These are phyloP conservation scores for Oenanthe melanoleuca DNA, from an alignment of 2,113 vertebrate genomes.

Conservation along the genomic window DNA sequence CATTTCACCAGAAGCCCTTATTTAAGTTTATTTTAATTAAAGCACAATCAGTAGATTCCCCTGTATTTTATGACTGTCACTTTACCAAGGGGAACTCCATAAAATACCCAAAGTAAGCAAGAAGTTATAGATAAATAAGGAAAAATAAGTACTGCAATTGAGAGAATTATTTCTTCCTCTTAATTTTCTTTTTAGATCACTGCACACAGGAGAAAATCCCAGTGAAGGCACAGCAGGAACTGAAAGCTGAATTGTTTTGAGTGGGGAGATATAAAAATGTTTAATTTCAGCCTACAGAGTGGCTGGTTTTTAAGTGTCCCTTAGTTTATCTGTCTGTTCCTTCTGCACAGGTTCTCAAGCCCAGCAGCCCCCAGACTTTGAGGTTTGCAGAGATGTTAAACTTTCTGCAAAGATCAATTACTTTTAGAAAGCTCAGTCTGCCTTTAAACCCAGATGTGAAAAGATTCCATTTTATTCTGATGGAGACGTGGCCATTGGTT, in stretches of 20 bases:
- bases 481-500: background rate
- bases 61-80: background rate
- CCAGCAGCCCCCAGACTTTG: background rate
- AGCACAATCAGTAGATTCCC: background rate
- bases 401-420: background rate
- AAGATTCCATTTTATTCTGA: background rate
- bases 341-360: background rate
- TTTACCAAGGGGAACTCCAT: background rate
- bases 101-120: background rate
- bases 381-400: background rate
- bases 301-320: background rate
- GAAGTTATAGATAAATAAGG: background rate
- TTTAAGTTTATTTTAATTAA: background rate
- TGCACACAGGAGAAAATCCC: background rate
- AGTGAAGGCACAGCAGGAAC: constrained; percentile 9
- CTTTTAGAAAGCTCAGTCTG: background rate
- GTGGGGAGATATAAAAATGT: background rate
- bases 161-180: background rate
- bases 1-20: background rate
- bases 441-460: background rate
- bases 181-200: background rate
- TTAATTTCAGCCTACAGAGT: background rate
- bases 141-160: background rate
- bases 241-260: background rate
- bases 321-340: background rate